A percentile compares a stretch with the other conserved stretches of the same genome.
phyloP scores from a whole-genome alignment of 2,888 invertebrate genomes.

The Julus scandinavius region DNA sequence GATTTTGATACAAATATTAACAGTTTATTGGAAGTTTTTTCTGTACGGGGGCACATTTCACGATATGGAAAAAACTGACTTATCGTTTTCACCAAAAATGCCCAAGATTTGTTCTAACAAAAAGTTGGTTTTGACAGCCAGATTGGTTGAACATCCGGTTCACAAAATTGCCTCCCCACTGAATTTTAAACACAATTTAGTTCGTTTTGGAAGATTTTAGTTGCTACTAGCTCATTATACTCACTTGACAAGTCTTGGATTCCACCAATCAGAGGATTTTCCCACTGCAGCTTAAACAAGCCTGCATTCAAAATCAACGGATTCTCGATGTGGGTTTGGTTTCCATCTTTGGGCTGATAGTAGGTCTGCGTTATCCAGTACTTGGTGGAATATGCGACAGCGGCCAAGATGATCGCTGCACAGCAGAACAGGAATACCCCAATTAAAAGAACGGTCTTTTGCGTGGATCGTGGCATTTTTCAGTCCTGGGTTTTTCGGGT shows the following conservation, averaged over 20 bases:
- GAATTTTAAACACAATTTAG: neutral
- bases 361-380: constrained; percentile 47
- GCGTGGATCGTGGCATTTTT: constrained; percentile 22
- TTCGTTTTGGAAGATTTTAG: too few species aligned
- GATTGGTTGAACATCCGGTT: too few species aligned
- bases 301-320: neutral
- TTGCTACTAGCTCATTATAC: too few species aligned
- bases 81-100: too few species aligned
- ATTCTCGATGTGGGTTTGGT: neutral
- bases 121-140: too few species aligned
- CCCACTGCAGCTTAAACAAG: neutral
- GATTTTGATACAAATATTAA: too few species aligned
- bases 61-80: too few species aligned
- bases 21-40: too few species aligned
- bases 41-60: too few species aligned
- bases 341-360: neutral
- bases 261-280: neutral
- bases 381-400: constrained; percentile 49
- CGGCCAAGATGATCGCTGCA: constrained; percentile 45
- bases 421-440: constrained; percentile 41
- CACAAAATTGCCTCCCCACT: too few species aligned
- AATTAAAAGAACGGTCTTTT: constrained; percentile 44
- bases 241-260: too few species aligned
- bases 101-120: too few species aligned
- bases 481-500: neutral